phyloP scores from a whole-genome alignment of 2,888 invertebrate species.

The Lysandra bellargus region DNA sequence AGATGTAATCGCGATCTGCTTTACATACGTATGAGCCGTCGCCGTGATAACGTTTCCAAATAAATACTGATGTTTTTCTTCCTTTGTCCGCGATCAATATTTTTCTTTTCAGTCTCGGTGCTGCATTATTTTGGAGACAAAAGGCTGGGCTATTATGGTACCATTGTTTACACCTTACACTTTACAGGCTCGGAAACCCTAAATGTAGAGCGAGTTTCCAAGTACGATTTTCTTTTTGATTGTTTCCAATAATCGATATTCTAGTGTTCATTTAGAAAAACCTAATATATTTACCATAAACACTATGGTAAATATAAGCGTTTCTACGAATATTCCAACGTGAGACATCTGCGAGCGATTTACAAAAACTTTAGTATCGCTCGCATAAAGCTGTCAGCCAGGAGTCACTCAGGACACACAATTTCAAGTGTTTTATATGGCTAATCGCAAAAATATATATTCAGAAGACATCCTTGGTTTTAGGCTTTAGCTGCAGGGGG shows the following conservation, averaged over 20 bases:
- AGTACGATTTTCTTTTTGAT: too few relatives aligned
- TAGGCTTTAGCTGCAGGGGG: too few relatives aligned
- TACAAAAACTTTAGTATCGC: not conserved
- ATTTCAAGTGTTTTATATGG: too few relatives aligned
- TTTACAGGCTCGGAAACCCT: not conserved
- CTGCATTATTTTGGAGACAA: not conserved
- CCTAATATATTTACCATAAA: too few relatives aligned
- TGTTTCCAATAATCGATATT: too few relatives aligned
- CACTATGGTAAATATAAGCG: too few relatives aligned
- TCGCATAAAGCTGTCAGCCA: not conserved
- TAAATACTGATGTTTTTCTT: conserved; percentile 1
- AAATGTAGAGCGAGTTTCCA: not conserved
- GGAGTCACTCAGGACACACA: too few relatives aligned
- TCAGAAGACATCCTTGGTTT: too few relatives aligned
- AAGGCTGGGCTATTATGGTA: not conserved
- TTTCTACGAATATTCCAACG: not conserved
- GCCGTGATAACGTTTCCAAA: not conserved
- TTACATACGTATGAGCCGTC: not conserved
- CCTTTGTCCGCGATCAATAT: not conserved
- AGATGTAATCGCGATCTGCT: conserved; percentile 12
- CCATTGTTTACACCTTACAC: not conserved
- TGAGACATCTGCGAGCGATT: not conserved
- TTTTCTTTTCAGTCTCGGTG: not conserved
- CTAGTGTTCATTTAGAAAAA: too few relatives aligned
- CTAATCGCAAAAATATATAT: too few relatives aligned